A percentile compares a stretch with the other conserved stretches of the same genome.
Evolutionary conservation across 2,113 vertebrate genomes (phyloP).

Genomic region (Mixornis gularis): DNA sequence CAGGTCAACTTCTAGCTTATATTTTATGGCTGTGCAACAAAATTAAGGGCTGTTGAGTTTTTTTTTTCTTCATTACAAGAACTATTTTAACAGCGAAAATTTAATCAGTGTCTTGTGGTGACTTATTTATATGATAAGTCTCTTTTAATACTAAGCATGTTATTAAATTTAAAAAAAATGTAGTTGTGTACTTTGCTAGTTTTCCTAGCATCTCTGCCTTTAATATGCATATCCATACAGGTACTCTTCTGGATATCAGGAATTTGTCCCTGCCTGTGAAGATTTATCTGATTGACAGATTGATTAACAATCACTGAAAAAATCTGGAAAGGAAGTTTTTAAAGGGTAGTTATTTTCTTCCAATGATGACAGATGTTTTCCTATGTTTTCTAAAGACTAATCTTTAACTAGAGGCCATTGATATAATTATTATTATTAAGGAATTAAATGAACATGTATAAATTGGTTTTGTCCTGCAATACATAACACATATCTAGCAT

Average conservation of each 20-base stretch:
- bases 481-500: neutral
- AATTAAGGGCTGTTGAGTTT: neutral
- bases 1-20: neutral
- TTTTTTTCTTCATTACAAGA: neutral
- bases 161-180: neutral
- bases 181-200: neutral
- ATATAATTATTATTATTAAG: neutral
- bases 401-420: neutral
- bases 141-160: neutral
- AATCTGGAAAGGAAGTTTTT: neutral
- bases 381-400: neutral
- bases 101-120: neutral
- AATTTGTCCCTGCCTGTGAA: neutral
- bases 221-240: neutral
- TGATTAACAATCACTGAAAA: neutral
- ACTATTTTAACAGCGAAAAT: conserved; percentile 22
- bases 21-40: neutral
- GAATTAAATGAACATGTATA: neutral
- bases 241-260: neutral
- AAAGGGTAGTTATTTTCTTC: neutral
- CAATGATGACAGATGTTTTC: neutral
- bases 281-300: neutral
- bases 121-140: neutral
- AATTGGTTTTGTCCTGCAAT: neutral
- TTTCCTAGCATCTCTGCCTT: neutral